Evolutionary conservation across 2,888 invertebrate genomes (phyloP), one percentile per base, ranked within the genome.

Genomic region (Pogonocherus hispidulus): DNA sequence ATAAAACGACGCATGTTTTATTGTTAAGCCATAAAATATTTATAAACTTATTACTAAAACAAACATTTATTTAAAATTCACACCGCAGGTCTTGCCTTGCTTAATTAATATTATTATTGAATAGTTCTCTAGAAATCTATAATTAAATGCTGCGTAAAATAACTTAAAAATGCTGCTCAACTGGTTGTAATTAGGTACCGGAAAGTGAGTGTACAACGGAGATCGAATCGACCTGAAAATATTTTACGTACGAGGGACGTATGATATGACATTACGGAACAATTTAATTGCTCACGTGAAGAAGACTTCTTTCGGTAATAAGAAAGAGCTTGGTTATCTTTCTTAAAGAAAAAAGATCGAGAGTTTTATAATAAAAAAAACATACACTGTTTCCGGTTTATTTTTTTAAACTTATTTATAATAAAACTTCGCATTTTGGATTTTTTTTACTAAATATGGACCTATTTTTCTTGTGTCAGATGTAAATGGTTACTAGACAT

Each of bases 21-120:
- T 67, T 60, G 67, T 67, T 60, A 37, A 35, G 51, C 62, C 69
- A 74, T 76, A 76, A 73, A 76, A 77, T 77, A 78, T 77, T 78
- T 76, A 76, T 78, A 73, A 76, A 77, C 73, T 73, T 74, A 79
- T 79, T 79, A 79, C 71, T 79, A 77, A 79, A 79, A 79, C 78
- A 79, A 79, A 79, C 78, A 79, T 69, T 62, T 62, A 62, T 62
- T 67, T 67, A 62, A 63, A 67, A 67, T 67, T 67, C 62, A 67
- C 62, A 62, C 62, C 47, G 56, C 66, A 66, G 41, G 52, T 62
- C 64, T 69, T 68, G 66, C 55, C 57, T n/a, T 41, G 63, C 54
- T 63, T 71, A 71, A 70, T 72, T 69, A 76, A 70, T 75, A 70
- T 68, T 71, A 70, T 68, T 71, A 63, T 66, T 63, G 57, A 62